Evolutionary conservation across 2,888 invertebrate species (phyloP).

Genomic region (Nomada lathburiana): DNA sequence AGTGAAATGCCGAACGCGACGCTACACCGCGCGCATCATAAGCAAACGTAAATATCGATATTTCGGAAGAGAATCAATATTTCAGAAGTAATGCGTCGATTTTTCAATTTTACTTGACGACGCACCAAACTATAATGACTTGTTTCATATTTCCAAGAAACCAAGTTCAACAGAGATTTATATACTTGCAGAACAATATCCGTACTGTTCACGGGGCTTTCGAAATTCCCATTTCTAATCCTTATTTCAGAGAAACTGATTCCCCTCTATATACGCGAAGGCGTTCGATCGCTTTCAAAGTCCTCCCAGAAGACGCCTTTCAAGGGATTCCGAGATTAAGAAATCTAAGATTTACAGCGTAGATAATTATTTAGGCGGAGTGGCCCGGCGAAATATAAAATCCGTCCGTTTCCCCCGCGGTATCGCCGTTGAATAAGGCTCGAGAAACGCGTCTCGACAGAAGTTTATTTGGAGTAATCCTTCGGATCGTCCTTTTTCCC

Average conservation of each 20-base stretch:
- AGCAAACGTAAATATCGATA: too few species aligned
- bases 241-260: too few species aligned
- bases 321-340: conserved; percentile 46
- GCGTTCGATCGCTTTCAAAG: neutral
- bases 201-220: too few species aligned
- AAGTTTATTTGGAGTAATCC: conserved; percentile 72
- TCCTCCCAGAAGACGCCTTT: conserved; percentile 19
- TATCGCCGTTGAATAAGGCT: conserved; percentile 67
- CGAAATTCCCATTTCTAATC: too few species aligned
- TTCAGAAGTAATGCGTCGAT: too few species aligned
- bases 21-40: too few species aligned
- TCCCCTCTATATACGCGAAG: neutral
- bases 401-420: conserved; percentile 33
- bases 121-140: too few species aligned
- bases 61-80: too few species aligned
- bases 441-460: conserved; percentile 66
- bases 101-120: too few species aligned
- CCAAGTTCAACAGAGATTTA: too few species aligned
- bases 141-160: too few species aligned
- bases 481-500: conserved; percentile 44
- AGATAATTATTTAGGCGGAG: conserved; percentile 57
- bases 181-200: too few species aligned
- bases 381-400: conserved; percentile 56
- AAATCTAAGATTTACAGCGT: conserved; percentile 60
- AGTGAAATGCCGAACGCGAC: conserved; percentile 12